These are phyloP conservation scores for Escarpia spicata DNA, from an alignment of 2,888 invertebrate genomes.

Conservation along the genomic window DNA sequence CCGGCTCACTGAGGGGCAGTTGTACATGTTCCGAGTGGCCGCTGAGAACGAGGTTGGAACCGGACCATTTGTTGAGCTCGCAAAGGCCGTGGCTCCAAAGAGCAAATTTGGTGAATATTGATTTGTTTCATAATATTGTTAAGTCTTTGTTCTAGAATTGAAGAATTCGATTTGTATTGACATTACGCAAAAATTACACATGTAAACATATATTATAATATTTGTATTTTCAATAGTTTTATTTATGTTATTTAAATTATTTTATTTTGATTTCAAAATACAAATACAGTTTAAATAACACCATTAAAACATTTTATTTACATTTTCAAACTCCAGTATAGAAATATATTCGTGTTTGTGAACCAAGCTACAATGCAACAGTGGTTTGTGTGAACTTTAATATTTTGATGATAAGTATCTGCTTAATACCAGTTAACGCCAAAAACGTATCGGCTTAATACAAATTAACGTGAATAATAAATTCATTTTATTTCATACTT, in stretches of 20 bases:
- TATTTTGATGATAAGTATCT: background rate
- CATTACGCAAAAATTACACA: background rate
- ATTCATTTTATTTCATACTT: background rate
- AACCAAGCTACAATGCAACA: background rate
- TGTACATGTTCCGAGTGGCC: slow-evolving; percentile 86
- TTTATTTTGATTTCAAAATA: too few species aligned
- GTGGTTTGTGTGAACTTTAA: background rate
- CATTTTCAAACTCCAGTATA: too few species aligned
- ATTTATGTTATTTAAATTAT: background rate
- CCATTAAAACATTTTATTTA: too few species aligned
- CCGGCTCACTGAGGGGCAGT: slow-evolving; percentile 86
- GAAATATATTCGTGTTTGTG: background rate
- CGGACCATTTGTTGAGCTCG: slow-evolving; percentile 72
- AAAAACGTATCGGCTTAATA: background rate
- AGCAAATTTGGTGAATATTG: slow-evolving; percentile 70
- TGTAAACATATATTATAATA: background rate
- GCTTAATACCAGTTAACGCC: background rate
- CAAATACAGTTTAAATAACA: too few species aligned
- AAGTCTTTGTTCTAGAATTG: background rate
- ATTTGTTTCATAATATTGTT: background rate
- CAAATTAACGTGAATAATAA: background rate
- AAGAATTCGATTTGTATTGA: background rate
- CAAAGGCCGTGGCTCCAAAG: slow-evolving; percentile 71
- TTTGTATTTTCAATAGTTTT: background rate
- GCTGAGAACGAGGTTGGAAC: slow-evolving; percentile 91